A percentile compares a stretch with the other conserved stretches of the same genome.
Conservation (phyloP, 2,113 vertebrate genomes). For the Oreochromis spilurus region DNA sequence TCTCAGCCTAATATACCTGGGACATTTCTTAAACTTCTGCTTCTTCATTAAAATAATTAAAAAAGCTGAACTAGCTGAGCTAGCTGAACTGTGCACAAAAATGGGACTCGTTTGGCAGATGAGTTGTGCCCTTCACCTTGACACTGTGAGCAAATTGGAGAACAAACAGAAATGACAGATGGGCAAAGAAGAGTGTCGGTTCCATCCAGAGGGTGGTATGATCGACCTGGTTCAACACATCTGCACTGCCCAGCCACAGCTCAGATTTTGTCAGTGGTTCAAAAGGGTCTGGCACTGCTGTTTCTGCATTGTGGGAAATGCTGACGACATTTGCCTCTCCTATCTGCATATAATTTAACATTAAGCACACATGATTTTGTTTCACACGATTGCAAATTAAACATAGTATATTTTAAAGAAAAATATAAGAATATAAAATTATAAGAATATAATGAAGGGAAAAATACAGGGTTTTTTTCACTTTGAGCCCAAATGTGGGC, state of each 20-base stretch:
- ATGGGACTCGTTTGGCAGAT: not conserved
- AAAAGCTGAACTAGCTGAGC: not conserved
- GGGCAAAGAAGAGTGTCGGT: not conserved
- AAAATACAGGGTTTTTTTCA: not conserved
- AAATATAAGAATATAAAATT: not conserved
- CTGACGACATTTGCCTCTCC: not conserved
- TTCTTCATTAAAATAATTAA: not conserved
- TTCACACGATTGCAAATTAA: not conserved
- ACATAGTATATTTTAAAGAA: not conserved
- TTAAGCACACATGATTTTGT: not conserved
- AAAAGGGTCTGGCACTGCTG: not conserved
- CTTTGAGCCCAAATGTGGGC: not conserved
- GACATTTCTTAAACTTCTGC: not conserved
- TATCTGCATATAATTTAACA: not conserved
- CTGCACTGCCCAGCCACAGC: not conserved
- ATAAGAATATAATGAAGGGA: not conserved
- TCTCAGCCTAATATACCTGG: not conserved
- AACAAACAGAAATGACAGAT: constrained; percentile 15
- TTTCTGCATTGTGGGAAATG: not conserved
- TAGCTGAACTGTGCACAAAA: not conserved
- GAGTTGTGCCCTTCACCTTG: constrained; percentile 5
- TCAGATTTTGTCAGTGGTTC: not conserved
- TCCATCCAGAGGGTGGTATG: not conserved
- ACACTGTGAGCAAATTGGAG: constrained; percentile 15
- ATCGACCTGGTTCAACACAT: not conserved